Evolutionary conservation across 2,797 vertebrate species (phyloP).

Genomic region (Anas bahamensis): DNA sequence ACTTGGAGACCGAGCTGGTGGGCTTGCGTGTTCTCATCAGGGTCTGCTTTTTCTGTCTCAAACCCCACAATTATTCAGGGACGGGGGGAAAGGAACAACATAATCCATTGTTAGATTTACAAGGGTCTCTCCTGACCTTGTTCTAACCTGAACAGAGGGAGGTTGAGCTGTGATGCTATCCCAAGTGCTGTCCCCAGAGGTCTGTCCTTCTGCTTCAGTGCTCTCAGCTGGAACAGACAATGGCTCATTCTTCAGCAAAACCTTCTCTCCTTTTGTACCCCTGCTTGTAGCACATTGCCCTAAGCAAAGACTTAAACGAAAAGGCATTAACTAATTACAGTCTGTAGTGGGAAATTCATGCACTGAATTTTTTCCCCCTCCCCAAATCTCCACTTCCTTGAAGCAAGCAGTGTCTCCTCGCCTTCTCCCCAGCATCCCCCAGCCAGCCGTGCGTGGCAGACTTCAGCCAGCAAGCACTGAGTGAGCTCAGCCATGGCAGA

Average conservation of each 20-base stretch:
- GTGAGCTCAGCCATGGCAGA: not conserved
- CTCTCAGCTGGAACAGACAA: not conserved
- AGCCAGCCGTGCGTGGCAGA: not conserved
- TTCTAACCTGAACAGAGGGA: not conserved
- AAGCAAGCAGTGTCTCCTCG: not conserved
- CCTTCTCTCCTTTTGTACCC: not conserved
- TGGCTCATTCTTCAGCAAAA: not conserved
- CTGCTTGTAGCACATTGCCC: too few species aligned
- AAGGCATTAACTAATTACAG: not conserved
- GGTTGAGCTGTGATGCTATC: not conserved
- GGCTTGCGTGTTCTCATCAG: not conserved
- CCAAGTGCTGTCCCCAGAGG: not conserved
- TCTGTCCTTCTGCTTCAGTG: not conserved
- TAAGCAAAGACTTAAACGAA: not conserved
- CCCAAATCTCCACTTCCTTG: not conserved
- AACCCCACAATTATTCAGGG: accelerated
- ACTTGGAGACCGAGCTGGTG: not conserved
- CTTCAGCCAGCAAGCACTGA: not conserved
- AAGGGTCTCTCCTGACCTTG: not conserved
- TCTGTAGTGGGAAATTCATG: too few species aligned
- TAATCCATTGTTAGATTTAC: not conserved
- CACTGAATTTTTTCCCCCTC: not conserved
- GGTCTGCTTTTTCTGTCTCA: not conserved
- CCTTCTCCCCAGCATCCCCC: not conserved
- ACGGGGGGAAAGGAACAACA: accelerated